Conservation (phyloP, 2,113 vertebrate genomes). For the Callorhinus ursinus region DNA sequence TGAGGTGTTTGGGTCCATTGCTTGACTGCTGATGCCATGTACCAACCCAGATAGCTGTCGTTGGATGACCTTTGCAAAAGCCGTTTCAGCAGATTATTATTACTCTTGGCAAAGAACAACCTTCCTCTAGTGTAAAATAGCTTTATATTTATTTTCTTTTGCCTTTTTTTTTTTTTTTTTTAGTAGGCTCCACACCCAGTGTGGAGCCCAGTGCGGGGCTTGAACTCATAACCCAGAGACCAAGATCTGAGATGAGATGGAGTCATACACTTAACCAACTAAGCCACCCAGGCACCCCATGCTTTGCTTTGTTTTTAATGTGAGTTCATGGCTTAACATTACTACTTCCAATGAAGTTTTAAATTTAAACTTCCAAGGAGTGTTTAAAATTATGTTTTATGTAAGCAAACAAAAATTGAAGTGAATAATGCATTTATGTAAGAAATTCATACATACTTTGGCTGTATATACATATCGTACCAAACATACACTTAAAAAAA, state of each 20-base stretch:
- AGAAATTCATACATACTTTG: constrained; percentile 26
- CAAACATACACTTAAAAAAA: background rate
- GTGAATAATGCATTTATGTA: background rate
- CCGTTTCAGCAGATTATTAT: background rate
- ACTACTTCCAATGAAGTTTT: background rate
- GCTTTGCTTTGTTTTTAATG: constrained; percentile 6
- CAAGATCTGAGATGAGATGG: background rate
- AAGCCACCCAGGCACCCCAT: background rate
- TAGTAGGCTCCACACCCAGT: background rate
- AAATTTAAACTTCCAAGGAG: no score
- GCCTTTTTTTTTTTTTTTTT: background rate
- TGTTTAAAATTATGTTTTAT: constrained; percentile 47
- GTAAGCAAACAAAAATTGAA: constrained; percentile 45
- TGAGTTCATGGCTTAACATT: background rate
- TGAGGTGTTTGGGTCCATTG: background rate
- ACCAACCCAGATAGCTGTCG: background rate
- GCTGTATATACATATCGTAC: background rate
- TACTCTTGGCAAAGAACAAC: background rate
- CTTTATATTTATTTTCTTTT: background rate
- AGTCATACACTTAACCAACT: background rate
- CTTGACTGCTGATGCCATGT: background rate
- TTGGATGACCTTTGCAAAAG: background rate
- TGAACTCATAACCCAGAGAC: background rate
- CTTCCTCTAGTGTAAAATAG: constrained; percentile 17
- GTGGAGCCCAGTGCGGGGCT: background rate